Evolutionary conservation across 2,888 invertebrate genomes (phyloP), one percentile per base, ranked within the genome.

Genomic region (Microdon myrmicae): DNA sequence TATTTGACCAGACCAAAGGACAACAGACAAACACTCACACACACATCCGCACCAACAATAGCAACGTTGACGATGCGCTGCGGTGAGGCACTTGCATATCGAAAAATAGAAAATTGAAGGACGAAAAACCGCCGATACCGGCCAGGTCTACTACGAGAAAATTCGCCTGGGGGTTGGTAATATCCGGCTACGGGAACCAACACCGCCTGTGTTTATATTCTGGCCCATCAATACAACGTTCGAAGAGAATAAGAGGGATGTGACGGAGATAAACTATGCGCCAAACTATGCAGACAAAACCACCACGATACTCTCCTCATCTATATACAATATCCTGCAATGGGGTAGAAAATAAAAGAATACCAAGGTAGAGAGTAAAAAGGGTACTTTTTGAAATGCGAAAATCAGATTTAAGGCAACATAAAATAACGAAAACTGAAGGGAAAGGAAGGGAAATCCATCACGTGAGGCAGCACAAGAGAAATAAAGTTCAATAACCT

Each of bases 1-100:
- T 64, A 58, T 64, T 64, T 51, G 58, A 53, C 58, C 51, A 61
- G 37, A 53, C 64, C 41, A 5, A 51, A 34, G 13, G 20, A 43
- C 48, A 44, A 28, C 16, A 47, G 22, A 39, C 23, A 45, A 25
- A 23, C 26, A 14, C n/a, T 23, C 22, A 20, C 28, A 22, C 20
- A 43, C n/a, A 34, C 13, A 12, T n/a, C 7, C 13, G n/a, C n/a
- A n/a, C n/a, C n/a, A n/a, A n/a, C n/a, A n/a, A n/a, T 41, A 20
- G 29, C 19, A 41, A 26, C 13, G 1, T 10, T 20, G 20, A 14
- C 9, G 7, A 7, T 37, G 14, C 19, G 3, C n/a, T 12, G 9
- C 37, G 9, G 3, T 10, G 22, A n/a, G 8, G 28, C 20, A 25
- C 19, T 34, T 26, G 22, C 12, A n/a, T n/a, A n/a, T 39, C 17